Evolutionary conservation across 2,113 vertebrate genomes (phyloP).

Genomic region (Triplophysa siluroides): DNA sequence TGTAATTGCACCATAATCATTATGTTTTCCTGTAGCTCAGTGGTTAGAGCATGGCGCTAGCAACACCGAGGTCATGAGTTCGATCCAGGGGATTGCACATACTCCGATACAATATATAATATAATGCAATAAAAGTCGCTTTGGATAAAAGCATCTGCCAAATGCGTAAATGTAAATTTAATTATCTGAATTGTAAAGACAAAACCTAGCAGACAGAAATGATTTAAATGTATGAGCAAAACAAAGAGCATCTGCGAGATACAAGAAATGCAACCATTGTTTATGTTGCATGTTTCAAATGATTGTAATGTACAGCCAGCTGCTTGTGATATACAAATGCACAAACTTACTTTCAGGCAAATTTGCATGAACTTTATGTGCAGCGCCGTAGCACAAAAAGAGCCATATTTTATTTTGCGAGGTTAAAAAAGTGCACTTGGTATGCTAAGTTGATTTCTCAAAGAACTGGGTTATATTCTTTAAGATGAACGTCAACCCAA

Average conservation of each 20-base stretch:
- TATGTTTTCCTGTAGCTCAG: too few species aligned
- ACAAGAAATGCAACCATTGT: not conserved
- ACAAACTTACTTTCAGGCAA: not conserved
- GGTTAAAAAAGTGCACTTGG: not conserved
- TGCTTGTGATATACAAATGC: slow-evolving; percentile 1
- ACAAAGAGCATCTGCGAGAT: not conserved
- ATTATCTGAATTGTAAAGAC: not conserved
- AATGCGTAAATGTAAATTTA: too few species aligned
- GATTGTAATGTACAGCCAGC: not conserved
- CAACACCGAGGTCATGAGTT: too few species aligned
- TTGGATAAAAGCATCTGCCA: too few species aligned
- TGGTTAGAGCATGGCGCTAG: too few species aligned
- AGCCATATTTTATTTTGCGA: not conserved
- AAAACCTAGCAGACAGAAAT: not conserved
- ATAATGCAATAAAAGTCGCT: too few species aligned
- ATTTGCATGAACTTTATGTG: not conserved
- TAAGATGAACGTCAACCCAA: not conserved
- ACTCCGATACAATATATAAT: too few species aligned
- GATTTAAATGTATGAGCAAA: not conserved
- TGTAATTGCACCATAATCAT: not conserved
- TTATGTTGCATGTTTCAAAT: too few species aligned
- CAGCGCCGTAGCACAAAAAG: not conserved
- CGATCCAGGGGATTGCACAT: too few species aligned
- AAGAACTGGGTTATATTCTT: not conserved
- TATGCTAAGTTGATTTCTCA: not conserved